A percentile compares a stretch with the other conserved stretches of the same genome.
These are phyloP conservation scores for Erithacus rubecula DNA, from an alignment of 2,797 vertebrate genomes.

Conservation along the genomic window DNA sequence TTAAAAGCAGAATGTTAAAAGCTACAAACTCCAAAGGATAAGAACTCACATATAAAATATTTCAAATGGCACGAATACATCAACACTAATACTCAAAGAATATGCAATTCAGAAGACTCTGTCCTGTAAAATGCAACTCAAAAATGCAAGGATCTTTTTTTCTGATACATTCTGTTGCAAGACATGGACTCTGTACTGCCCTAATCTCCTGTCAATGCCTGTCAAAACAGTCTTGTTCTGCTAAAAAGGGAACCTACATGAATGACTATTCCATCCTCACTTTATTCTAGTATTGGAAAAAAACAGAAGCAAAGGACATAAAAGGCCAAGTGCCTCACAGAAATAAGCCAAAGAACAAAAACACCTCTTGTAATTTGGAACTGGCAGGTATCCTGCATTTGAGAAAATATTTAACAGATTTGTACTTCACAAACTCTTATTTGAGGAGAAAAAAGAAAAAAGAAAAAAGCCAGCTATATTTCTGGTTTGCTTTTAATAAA, in stretches of 20 bases:
- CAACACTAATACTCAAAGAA: not conserved
- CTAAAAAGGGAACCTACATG: not conserved
- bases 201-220: not conserved
- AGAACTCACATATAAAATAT: not conserved
- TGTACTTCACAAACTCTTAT: not conserved
- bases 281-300: not conserved
- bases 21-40: not conserved
- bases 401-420: not conserved
- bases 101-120: not conserved
- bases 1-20: not conserved
- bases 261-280: not conserved
- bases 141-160: not conserved
- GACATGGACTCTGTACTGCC: not conserved
- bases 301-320: not conserved
- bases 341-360: not conserved
- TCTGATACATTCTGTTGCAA: not conserved
- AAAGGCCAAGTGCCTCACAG: not conserved
- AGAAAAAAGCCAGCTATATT: not conserved
- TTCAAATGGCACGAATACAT: fast-evolving
- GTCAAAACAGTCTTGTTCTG: not conserved
- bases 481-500: not conserved
- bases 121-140: not conserved
- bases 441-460: not conserved
- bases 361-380: not conserved
- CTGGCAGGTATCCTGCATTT: not conserved